Conservation (phyloP, 2,888 invertebrate species). For the Lochmaea crataegi region DNA sequence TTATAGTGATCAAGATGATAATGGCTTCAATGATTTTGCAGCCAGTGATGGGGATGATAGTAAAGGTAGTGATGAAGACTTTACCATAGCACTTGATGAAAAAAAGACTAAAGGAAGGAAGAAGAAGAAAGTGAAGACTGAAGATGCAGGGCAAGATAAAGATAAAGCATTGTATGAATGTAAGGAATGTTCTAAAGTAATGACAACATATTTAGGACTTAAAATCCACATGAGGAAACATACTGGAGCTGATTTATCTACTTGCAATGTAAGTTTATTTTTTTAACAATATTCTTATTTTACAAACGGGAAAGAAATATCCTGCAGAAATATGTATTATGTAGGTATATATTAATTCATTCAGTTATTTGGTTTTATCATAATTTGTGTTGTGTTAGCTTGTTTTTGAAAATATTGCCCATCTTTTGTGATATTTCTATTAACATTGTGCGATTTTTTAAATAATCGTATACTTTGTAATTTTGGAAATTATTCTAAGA, state of each 20-base stretch:
- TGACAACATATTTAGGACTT: conserved; percentile 57
- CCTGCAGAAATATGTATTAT: neutral
- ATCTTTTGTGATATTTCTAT: too few species aligned
- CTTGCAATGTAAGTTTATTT: conserved; percentile 54
- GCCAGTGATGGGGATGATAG: conserved; percentile 47
- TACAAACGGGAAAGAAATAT: neutral
- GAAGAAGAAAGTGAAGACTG: conserved; percentile 27
- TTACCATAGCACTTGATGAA: conserved; percentile 28
- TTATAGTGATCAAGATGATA: conserved; percentile 31
- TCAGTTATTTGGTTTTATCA: too few species aligned
- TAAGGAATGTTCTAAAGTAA: conserved; percentile 57
- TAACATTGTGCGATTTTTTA: too few species aligned
- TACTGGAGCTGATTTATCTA: conserved; percentile 66
- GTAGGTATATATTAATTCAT: too few species aligned
- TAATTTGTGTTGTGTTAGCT: too few species aligned
- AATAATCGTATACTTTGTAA: too few species aligned
- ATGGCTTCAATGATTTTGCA: conserved; percentile 48
- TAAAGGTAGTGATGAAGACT: conserved; percentile 46
- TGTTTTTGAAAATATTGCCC: too few species aligned
- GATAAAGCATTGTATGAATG: conserved; percentile 55
- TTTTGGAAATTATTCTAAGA: too few species aligned
- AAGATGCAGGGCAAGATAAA: conserved; percentile 43
- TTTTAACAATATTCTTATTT: neutral
- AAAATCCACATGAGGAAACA: conserved; percentile 74
- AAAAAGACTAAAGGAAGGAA: conserved; percentile 29